These are phyloP conservation scores for Diachrysia chrysitis DNA, from an alignment of 2,888 invertebrate species.

Conservation along the genomic window DNA sequence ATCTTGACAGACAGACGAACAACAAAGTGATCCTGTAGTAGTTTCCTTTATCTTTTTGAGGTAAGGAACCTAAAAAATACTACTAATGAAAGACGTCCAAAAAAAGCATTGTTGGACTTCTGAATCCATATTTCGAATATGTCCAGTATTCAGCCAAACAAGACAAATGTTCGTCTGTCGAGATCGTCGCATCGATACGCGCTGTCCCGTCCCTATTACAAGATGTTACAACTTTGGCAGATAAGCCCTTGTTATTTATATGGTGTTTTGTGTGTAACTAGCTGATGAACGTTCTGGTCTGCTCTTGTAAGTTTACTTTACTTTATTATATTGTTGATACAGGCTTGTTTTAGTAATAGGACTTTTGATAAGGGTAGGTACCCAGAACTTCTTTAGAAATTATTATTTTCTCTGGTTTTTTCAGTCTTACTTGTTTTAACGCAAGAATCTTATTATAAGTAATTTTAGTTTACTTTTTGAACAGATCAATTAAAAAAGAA, in stretches of 20 bases:
- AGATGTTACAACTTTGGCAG: constrained; percentile 54
- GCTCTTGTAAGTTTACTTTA: neutral
- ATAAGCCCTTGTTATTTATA: constrained; percentile 53
- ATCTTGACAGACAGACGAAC: no score
- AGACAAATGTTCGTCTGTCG: constrained; percentile 54
- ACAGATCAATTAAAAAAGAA: no score
- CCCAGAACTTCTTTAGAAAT: no score
- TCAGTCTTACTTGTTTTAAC: no score
- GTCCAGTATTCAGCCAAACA: constrained; percentile 38
- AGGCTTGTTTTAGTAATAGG: neutral
- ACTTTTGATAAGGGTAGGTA: neutral
- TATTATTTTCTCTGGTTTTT: no score
- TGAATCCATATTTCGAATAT: constrained; percentile 2
- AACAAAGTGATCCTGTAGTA: no score
- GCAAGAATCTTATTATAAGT: no score
- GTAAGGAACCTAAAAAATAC: no score
- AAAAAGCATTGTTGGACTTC: constrained; percentile 16
- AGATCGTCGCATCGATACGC: constrained; percentile 46
- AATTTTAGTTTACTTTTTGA: no score
- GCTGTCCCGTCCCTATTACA: constrained; percentile 46
- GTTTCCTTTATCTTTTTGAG: no score
- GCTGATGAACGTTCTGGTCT: constrained; percentile 30
- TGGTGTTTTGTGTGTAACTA: constrained; percentile 38
- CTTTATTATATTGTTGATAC: neutral
- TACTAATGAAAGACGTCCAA: no score